Base-by-base conservation (phyloP, 2,888 invertebrate species). In the Schizotus pectinicornis region DNA sequence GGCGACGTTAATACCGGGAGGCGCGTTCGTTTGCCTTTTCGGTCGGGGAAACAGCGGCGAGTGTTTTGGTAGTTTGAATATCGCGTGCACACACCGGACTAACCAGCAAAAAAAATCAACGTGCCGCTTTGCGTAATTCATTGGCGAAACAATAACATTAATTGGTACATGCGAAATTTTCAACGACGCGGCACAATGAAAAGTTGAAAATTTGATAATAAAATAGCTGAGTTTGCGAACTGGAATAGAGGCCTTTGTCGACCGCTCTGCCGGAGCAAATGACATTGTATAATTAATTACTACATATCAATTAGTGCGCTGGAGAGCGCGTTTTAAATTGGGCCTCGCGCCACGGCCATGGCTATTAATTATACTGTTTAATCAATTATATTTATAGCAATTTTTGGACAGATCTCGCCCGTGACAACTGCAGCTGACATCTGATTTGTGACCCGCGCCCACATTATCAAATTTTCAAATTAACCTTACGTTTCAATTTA, bases 281-380 rank as follows among this genome's bases (percentile, higher is more conserved):
- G 74, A 74, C 75, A 74, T 72, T 72, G 70, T 71, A 70, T 74
- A 75, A 75, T 75, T 74, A 75, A 75, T 75, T 74, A 72, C 73
- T 70, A 72, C 74, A 74, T 74, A 75, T 75, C 74, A 75, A 75
- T 75, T 75, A 75, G 75, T 72, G 71, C 70, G 67, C 67, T 67
- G 71, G 70, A 71, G 69, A 72, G 69, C 70, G 65, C 67, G 71
- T 75, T 75, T 75, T 74, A 74, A 75, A 75, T 73, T 74, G 74
- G 70, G 59, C 67, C 62, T 59, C 65, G 71, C 65, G 66, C 67
- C 63, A 66, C 57, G 57, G 63, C 67, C 39, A 49, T 22, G 13
- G 71, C 73, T 71, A 75, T 76, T 74, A 74, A 76, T 76, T 76
- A 74, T 73, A 64, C 68, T 65, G 68, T 70, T 69, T 70, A 74